Percentiles rank a stretch among this genome's conserved stretches.
Conservation (phyloP, 2,797 vertebrate species). For the Amblyopsis hoosieri region DNA sequence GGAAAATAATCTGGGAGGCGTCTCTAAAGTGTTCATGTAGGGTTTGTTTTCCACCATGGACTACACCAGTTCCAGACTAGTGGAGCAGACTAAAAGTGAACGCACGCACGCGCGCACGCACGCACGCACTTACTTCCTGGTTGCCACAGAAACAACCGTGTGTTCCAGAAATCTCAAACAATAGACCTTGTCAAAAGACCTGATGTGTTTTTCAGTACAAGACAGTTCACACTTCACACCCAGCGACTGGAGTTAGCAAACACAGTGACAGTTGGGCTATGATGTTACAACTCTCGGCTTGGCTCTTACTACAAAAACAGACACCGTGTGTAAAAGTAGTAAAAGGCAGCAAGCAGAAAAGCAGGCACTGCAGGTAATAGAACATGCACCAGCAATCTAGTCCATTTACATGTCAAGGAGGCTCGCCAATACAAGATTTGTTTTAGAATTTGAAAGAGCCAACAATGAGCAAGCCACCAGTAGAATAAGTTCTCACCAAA, state of each 20-base stretch:
- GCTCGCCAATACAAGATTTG: too few species aligned
- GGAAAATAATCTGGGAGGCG: conserved; percentile 14
- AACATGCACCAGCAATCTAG: too few species aligned
- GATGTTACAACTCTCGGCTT: too few species aligned
- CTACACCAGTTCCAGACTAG: conserved; percentile 34
- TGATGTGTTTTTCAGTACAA: conserved; percentile 34
- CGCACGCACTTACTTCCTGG: conserved; percentile 61
- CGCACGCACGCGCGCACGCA: conserved; percentile 9
- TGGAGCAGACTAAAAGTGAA: conserved; percentile 22
- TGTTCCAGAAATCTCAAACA: conserved; percentile 50
- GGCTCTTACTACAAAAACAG: too few species aligned
- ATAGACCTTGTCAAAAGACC: conserved; percentile 37
- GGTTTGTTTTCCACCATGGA: conserved; percentile 30
- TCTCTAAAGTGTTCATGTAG: conserved; percentile 2
- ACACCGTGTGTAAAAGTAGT: too few species aligned
- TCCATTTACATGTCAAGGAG: too few species aligned
- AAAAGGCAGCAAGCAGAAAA: too few species aligned
- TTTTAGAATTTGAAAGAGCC: too few species aligned
- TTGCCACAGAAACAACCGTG: conserved; percentile 64
- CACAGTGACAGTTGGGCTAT: not conserved
- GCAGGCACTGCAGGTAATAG: too few species aligned
- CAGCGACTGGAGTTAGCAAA: conserved; percentile 23
- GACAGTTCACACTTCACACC: conserved; percentile 28
- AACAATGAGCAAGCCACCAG: too few species aligned
- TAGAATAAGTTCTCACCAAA: too few species aligned